Base-by-base conservation (phyloP, 2,797 vertebrate genomes). In the Steatocranus sp. region DNA sequence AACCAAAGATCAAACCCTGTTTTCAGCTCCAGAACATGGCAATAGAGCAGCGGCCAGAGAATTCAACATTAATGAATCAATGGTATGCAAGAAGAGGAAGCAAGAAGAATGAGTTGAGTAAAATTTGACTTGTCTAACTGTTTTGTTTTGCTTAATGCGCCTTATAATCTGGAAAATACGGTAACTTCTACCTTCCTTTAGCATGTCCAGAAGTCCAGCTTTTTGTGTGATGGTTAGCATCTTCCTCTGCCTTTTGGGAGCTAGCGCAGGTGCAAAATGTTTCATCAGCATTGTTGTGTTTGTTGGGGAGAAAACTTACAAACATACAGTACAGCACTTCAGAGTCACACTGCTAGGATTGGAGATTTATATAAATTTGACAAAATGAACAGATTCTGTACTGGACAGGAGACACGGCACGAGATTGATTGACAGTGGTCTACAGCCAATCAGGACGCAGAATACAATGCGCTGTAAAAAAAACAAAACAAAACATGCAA, bases 341-440 rank as follows among this genome's bases (percentile, higher is more conserved):
- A 54, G 7, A 54, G 7, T 54, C 12, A 54, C 23, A 1, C 23
- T 27, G 51, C 51, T 27, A 27, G 23, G 51, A 54, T 54, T 0
- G 1, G 0, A 54, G 23, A 54, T 1, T 54, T 54, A 0, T 27
- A 0, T 54, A 54, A 27, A 27, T 54, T 27, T 8, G 12, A 54
- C 51, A 54, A 27, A 7, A 1, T 54, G 51, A 54, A 27, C 51
- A 27, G 4, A 54, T 8, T 9, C 4, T 54, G 23, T 27, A 27
- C 14, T 54, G 23, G 0, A 27, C 25, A 27, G 51, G 25, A 9
- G 5, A 2, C 53, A 17, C 8, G 5, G 25, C 53, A 54, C 0
- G 1, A 54, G 53, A 54, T 30, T 54, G 53, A 54, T 15, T 54
- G 14, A 5, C 25, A 17, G 0, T 27, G 14, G 51, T 54, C 51